Base-by-base conservation (phyloP, 2,113 vertebrate genomes). In the Thinocorus orbignyianus region DNA sequence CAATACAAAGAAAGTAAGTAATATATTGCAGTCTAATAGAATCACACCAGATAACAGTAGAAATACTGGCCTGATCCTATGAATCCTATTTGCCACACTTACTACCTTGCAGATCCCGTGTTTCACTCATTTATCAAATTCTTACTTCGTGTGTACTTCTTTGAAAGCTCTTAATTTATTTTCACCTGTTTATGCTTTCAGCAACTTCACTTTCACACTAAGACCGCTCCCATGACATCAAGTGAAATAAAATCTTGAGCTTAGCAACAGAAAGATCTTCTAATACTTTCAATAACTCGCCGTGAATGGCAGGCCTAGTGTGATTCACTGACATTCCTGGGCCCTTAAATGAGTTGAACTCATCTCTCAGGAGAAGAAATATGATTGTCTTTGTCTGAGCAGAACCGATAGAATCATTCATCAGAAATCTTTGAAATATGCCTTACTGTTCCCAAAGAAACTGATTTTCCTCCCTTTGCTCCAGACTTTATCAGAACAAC, bases 141-240 rank as follows among this genome's bases (percentile, higher is more conserved):
- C 85, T 86, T 93, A 30, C 33, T 73, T 85, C 71, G 76, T 26
- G 54, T 70, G 41, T 93, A 46, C 66, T 88, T 95, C 76, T 86
- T 88, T 93, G 90, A 93, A 90, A 92, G 60, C 42, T 93, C 68
- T 86, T 90, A 77, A 94, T 94, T 96, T 89, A 90, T 97, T 96
- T 93, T 88, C 88, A 96, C 92, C 92, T 96, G 81, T 92, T 96
- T 81, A 89, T 0, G 1, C 74, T 95, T 96, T 86, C 90, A 95
- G 62, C 93, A 86, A 35, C 81, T 95, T 88, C 0, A 15, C 60
- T 93, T 96, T 81, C 90, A 92, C 79, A 46, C 55, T 68, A 46
- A 83, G 71, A 64, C 5, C 7, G 82, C 90, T 93, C 68, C 81
- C 74, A 70, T 91, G 91, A 83, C 62, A 92, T 74, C 74, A 66